phyloP scores from a whole-genome alignment of 2,797 vertebrate species.

The Neosilurus mollespiculum region DNA sequence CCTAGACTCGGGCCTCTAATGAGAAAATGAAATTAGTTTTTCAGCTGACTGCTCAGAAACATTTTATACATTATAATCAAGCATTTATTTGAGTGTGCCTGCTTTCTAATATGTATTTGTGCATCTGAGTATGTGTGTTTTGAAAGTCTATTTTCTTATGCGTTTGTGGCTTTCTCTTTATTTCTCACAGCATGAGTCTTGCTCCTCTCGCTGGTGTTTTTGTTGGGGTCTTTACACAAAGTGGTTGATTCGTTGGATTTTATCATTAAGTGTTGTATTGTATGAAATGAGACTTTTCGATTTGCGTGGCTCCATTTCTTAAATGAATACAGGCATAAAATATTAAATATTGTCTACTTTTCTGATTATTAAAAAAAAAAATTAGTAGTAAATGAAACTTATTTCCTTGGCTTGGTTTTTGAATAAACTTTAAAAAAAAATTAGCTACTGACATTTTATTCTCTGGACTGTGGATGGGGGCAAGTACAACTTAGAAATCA shows the following conservation, averaged over 20 bases:
- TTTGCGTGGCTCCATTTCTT: background rate
- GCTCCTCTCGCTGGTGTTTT: constrained; percentile 1
- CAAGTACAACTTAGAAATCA: background rate
- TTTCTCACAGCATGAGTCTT: constrained; percentile 16
- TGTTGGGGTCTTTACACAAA: constrained; percentile 12
- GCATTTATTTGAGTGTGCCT: constrained; percentile 83
- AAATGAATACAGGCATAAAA: background rate
- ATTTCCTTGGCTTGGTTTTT: background rate
- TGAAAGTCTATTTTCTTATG: constrained; percentile 13
- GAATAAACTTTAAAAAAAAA: background rate
- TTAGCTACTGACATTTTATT: background rate
- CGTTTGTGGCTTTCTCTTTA: constrained; percentile 8
- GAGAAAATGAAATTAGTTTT: constrained; percentile 99
- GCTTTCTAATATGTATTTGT: constrained; percentile 56
- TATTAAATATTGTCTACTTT: background rate
- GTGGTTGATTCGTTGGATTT: background rate
- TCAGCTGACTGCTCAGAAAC: constrained; percentile 99
- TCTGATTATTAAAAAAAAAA: background rate
- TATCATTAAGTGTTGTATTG: background rate
- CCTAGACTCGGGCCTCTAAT: constrained; percentile 87
- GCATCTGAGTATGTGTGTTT: constrained; percentile 10
- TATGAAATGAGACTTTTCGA: background rate
- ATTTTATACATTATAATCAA: constrained; percentile 99
- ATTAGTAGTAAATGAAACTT: background rate
- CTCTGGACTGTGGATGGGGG: background rate